A percentile compares a stretch with the other conserved stretches of the same genome.
These are phyloP conservation scores for Torymus tubicola DNA, from an alignment of 2,888 invertebrate genomes.

Conservation along the genomic window DNA sequence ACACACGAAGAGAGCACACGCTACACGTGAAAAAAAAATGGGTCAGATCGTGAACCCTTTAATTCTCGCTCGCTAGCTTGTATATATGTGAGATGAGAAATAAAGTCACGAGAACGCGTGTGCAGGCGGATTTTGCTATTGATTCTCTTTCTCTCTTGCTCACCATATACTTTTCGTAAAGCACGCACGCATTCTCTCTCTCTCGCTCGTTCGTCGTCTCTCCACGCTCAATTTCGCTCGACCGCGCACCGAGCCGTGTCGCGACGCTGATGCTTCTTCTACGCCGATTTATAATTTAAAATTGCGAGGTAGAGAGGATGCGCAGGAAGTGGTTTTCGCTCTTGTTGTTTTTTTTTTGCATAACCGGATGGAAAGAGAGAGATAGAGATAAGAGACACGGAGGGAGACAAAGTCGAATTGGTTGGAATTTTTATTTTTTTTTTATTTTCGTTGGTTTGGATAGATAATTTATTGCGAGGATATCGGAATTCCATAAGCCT, in stretches of 20 bases:
- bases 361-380: not conserved
- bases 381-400: no score
- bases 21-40: constrained; percentile 1
- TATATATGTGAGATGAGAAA: no score
- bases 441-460: no score
- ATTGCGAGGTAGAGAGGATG: not conserved
- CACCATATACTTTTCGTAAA: no score
- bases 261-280: not conserved
- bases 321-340: not conserved
- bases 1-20: not conserved
- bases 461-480: no score
- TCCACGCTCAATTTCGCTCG: constrained; percentile 35
- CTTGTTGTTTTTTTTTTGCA: constrained; percentile 11
- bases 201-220: not conserved
- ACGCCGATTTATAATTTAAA: constrained; percentile 28
- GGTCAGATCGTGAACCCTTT: constrained; percentile 11
- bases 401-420: no score
- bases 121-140: no score
- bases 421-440: no score
- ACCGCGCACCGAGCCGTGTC: not conserved
- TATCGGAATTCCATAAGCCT: no score
- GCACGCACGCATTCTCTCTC: no score
- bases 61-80: not conserved
- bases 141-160: no score
- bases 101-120: no score